Conservation (phyloP, 2,797 vertebrate species). For the Leptatherina wallacei region DNA sequence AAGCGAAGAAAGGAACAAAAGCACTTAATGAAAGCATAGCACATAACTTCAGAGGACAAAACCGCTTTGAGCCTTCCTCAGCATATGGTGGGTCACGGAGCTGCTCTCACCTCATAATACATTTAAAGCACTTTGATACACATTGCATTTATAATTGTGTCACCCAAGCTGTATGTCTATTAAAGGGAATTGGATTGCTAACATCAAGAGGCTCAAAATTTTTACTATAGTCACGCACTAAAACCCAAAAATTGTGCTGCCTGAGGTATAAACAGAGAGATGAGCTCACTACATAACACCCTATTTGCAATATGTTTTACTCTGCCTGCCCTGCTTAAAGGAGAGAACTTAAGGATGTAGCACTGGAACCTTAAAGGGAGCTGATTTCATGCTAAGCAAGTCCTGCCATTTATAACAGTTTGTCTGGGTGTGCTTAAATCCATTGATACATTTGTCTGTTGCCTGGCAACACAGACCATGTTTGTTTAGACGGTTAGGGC, state of each 20-base stretch:
- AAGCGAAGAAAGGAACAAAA: constrained; percentile 51
- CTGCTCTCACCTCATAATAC: constrained; percentile 8
- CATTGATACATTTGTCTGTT: constrained; percentile 72
- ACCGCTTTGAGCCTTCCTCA: constrained; percentile 13
- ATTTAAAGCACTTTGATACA: constrained; percentile 26
- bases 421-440: constrained; percentile 64
- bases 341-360: constrained; percentile 54
- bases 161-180: constrained; percentile 26
- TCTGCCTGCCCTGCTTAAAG: constrained; percentile 53
- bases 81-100: constrained; percentile 25
- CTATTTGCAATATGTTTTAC: constrained; percentile 55
- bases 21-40: constrained; percentile 43
- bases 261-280: constrained; percentile 68
- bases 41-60: constrained; percentile 46
- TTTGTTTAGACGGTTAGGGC: constrained; percentile 58
- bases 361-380: constrained; percentile 47
- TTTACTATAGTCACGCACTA: constrained; percentile 34
- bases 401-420: constrained; percentile 65
- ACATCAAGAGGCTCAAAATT: constrained; percentile 35
- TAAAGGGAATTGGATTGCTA: constrained; percentile 30
- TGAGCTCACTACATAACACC: constrained; percentile 49
- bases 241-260: constrained; percentile 53
- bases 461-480: constrained; percentile 69
- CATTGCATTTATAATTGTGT: constrained; percentile 21
- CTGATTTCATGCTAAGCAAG: constrained; percentile 68